Evolutionary conservation across 2,888 invertebrate genomes (phyloP), one percentile per base, ranked within the genome.

Genomic region (Andrena haemorrhoa): DNA sequence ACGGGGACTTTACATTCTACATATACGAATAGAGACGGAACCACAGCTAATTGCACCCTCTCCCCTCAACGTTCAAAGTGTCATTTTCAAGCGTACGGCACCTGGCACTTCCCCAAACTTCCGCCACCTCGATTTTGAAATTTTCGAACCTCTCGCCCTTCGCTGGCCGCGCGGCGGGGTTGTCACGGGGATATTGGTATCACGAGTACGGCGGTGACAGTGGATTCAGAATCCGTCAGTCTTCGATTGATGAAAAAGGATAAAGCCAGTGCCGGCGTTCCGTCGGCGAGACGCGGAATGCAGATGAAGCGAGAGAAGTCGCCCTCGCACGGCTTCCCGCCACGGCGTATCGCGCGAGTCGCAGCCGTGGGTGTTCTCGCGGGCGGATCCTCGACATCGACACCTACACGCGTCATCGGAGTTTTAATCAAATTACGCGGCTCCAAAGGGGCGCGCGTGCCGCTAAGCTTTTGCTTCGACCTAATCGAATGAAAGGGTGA

Each of bases 381-480:
- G 26, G 47, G 41, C 65, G 66, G 78, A 72, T 74, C 65, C 79
- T 85, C 76, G 75, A 79, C 73, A 83, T 87, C 84, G 85, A 86
- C 86, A 84, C 77, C 79, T 88, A 76, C 76, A 70, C 84, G 79
- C 80, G 72, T 84, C 83, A 86, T 87, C 86, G 87, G 85, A 86
- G 81, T 85, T 85, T 89, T 86, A 89, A 89, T 89, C 83, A 85
- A 81, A 85, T 89, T 87, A 88, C 83, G 70, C 83, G 75, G 64
- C 79, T 79, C 75, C 75, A 74, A 41, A 77, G 75, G 79, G 75
- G 84, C 68, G 79, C 83, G 81, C 82, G 80, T 83, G 83, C 83
- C 84, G 82, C 82, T 87, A 87, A 89, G 89, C 89, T 87, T 84
- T 85, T 75, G 89, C 83, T 68, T 79, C 81, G 79, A 78, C 81